Conservation (phyloP, 2,797 vertebrate genomes). For the Arnoldichthys spilopterus region DNA sequence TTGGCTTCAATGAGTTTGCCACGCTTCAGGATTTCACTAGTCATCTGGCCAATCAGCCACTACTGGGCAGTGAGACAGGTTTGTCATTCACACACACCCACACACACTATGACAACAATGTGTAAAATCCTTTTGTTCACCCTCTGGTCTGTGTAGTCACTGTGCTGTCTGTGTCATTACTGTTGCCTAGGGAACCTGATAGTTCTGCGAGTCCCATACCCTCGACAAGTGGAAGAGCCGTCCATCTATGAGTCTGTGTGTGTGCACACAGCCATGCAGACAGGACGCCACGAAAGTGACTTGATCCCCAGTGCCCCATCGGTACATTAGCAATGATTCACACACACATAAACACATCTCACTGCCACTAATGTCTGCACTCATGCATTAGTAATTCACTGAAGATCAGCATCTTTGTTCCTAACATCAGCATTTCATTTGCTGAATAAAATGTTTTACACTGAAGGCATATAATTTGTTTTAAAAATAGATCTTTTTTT, state of each 20-base stretch:
- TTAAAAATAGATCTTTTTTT: no score
- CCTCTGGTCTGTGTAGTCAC: neutral
- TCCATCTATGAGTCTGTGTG: conserved; percentile 95
- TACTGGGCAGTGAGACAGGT: conserved; percentile 96
- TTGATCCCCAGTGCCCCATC: conserved; percentile 88
- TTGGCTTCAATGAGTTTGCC: conserved; percentile 91
- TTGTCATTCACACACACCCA: neutral
- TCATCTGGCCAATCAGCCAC: conserved; percentile 95
- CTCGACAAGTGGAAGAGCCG: conserved; percentile 89
- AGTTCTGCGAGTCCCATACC: conserved; percentile 89
- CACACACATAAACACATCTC: neutral
- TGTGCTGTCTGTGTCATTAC: neutral
- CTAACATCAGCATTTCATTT: neutral
- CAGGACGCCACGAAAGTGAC: conserved; percentile 85
- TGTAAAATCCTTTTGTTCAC: neutral
- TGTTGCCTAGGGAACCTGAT: conserved; percentile 86
- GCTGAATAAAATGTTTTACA: neutral
- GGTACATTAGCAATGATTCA: conserved; percentile 72
- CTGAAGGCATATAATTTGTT: no score
- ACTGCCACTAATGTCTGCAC: neutral
- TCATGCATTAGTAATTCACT: no score
- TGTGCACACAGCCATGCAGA: conserved; percentile 94
- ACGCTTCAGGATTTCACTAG: conserved; percentile 86
- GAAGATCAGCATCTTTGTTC: neutral
- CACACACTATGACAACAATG: neutral